phyloP scores from a whole-genome alignment of 2,113 vertebrate species.

The rat (Rattus norvegicus) region GRCr8 NC_086031.1:97047001-97047500 shows the following conservation, averaged over 20 bases:
- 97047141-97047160: too few relatives aligned
- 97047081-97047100: not conserved
- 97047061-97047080: not conserved
- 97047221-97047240: not conserved
- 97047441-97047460: not conserved
- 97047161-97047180: not conserved
- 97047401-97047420: not conserved
- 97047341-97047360: not conserved
- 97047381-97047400: slow-evolving; percentile 5
- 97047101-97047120: not conserved
- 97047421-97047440: not conserved
- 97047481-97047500: not conserved
- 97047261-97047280: not conserved
- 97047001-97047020: not conserved
- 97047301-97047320: not conserved
- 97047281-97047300: not conserved
- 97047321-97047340: not conserved
- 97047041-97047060: not conserved
- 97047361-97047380: not conserved
- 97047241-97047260: not conserved
- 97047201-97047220: fast-evolving
- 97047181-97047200: not conserved
- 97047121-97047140: not conserved
- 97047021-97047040: not conserved
- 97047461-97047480: not conserved